Conservation (phyloP, 2,888 invertebrate genomes). For the Acanthosepion pharaonis region DNA sequence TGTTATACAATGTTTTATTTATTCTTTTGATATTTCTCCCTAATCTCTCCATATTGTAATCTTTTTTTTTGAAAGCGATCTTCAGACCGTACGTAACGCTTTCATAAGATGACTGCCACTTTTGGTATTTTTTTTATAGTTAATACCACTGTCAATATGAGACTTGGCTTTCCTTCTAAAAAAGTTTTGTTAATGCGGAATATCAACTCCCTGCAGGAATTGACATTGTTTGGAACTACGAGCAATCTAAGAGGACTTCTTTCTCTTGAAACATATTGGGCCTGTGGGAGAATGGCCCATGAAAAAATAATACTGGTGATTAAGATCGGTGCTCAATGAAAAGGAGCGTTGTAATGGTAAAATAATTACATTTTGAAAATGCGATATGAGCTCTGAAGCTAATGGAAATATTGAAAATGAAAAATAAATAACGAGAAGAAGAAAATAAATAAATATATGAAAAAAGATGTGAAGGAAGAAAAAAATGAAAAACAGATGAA, state of each 20-base stretch:
- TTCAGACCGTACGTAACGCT: too few relatives aligned
- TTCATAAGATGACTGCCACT: too few relatives aligned
- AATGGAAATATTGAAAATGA: neutral
- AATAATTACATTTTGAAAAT: slow-evolving; percentile 22
- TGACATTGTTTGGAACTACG: neutral
- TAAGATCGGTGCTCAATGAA: slow-evolving; percentile 18
- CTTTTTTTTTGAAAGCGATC: too few relatives aligned
- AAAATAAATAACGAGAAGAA: neutral
- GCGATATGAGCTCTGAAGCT: neutral
- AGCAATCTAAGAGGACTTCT: neutral
- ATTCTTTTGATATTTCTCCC: too few relatives aligned
- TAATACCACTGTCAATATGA: too few relatives aligned
- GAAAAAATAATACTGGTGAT: neutral
- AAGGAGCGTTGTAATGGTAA: neutral
- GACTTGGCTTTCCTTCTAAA: too few relatives aligned
- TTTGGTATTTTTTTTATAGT: too few relatives aligned
- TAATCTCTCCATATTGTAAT: too few relatives aligned
- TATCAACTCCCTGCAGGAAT: neutral
- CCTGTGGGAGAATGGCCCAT: neutral
- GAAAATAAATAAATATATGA: neutral
- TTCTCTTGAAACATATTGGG: neutral
- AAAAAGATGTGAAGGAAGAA: neutral
- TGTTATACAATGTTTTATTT: too few relatives aligned
- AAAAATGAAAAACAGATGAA: neutral
- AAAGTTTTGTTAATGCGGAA: neutral